Evolutionary conservation across 2,113 vertebrate species (phyloP), one percentile per base, ranked within the genome.

Genomic region (Perognathus longimembris): DNA sequence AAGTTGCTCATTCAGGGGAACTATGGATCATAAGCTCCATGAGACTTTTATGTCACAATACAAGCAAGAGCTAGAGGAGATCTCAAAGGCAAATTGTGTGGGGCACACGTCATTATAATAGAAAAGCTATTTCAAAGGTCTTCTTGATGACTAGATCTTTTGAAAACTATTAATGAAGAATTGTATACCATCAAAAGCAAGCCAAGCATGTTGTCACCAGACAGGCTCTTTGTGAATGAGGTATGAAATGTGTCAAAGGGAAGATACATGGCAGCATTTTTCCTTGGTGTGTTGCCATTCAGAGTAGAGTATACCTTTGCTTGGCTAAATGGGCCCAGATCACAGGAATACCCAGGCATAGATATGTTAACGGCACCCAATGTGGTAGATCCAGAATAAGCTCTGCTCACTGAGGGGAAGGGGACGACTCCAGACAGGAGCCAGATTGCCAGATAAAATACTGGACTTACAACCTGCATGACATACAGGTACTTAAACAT

Each of bases 181-280:
- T 34, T 76, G 24, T 63, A 66, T 21, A 10, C 63, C 91, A 94
- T 87, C 92, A 94, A 94, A 96, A 73, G 64, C 84, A 77, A 95
- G 71, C 54, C 34, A 15, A 50, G 79, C 36, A 36, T 71, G 22
- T 38, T 80, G 40, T 24, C 59, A 66, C 42, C 76, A 92, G 38
- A 67, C 54, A 45, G 42, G 28, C 34, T 78, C n/a, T 54, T 66
- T 1, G 0, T 69, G 45, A 22, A 64, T 8, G 28, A 76, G 42
- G 66, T 14, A 42, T 1, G 3, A 40, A 70, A 12, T 1, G 0
- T 36, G 64, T 84, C 76, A 80, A 61, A 87, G 57, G 40, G 64
- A 82, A 76, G 32, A 59, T 2, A 3, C 30, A 5, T 0, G 2
- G 6, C 61, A 57, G 32, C 32, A 8, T 34, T 79, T 71, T 38